A percentile compares a stretch with the other conserved stretches of the same genome.
Evolutionary conservation across 2,113 vertebrate genomes (phyloP).

Genomic region (Gymnarchus niloticus): DNA sequence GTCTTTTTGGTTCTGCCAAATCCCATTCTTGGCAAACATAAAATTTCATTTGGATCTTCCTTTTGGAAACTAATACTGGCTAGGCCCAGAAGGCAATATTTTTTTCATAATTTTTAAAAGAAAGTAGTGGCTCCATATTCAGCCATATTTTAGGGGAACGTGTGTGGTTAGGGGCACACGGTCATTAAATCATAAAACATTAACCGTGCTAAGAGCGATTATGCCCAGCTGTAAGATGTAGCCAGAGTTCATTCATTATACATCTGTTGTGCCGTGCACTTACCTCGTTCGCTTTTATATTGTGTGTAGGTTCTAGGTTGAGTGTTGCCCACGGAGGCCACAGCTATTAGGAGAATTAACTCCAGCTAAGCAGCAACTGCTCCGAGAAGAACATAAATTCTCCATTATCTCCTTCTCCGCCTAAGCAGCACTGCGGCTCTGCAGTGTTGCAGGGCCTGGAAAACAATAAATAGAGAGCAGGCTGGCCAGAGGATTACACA

Average conservation of each 20-base stretch:
- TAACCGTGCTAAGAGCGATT: conserved; percentile 52
- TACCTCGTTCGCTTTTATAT: conserved; percentile 40
- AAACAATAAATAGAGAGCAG: conserved; percentile 27
- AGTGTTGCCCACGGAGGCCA: conserved; percentile 44
- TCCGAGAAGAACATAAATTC: conserved; percentile 54
- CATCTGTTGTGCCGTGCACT: conserved; percentile 41
- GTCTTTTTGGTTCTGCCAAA: neutral
- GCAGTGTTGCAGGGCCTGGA: neutral
- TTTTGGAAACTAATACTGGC: neutral
- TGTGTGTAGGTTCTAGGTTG: conserved; percentile 41
- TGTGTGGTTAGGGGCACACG: conserved; percentile 26
- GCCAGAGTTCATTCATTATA: conserved; percentile 53
- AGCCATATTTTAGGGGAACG: neutral
- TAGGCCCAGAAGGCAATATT: conserved; percentile 22
- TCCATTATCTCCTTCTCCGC: conserved; percentile 55
- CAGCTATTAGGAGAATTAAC: conserved; percentile 58
- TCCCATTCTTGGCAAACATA: no score
- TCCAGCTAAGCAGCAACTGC: conserved; percentile 47
- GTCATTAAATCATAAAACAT: conserved; percentile 60
- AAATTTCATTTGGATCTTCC: neutral
- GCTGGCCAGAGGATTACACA: neutral
- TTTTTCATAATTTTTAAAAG: neutral
- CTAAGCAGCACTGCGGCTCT: conserved; percentile 42
- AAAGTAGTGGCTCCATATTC: neutral
- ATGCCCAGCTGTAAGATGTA: conserved; percentile 43